A percentile compares a stretch with the other conserved stretches of the same genome.
phyloP scores from a whole-genome alignment of 2,888 invertebrate species.

The Azorinus chamasolen region DNA sequence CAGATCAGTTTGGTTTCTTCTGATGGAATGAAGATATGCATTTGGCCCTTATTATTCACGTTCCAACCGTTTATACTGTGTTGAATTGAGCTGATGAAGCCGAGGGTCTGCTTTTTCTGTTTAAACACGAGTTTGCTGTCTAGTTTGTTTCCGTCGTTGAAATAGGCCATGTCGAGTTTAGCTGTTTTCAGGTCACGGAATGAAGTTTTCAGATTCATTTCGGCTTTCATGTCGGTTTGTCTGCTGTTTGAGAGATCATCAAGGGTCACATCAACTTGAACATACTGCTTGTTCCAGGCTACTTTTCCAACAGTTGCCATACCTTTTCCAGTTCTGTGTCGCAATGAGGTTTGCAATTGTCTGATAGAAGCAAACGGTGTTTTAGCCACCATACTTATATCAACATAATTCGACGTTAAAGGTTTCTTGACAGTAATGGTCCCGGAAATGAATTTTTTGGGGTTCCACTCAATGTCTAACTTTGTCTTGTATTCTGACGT shows the following conservation, averaged over 20 bases:
- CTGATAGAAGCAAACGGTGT: constrained; percentile 70
- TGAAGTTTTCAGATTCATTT: constrained; percentile 67
- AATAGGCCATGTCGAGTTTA: constrained; percentile 52
- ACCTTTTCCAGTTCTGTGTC: constrained; percentile 55
- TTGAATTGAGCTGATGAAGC: constrained; percentile 61
- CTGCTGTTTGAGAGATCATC: constrained; percentile 52
- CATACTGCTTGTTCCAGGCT: constrained; percentile 55
- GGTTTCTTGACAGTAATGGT: constrained; percentile 70
- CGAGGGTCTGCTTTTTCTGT: constrained; percentile 55
- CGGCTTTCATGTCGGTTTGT: constrained; percentile 61
- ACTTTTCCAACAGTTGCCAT: constrained; percentile 60
- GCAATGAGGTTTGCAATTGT: constrained; percentile 52
- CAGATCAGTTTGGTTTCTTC: constrained; percentile 61
- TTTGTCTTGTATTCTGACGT: constrained; percentile 49
- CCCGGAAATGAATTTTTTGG: constrained; percentile 61
- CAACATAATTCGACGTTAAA: constrained; percentile 55
- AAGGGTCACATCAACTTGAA: constrained; percentile 60
- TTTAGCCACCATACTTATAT: constrained; percentile 59
- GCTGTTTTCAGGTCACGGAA: constrained; percentile 44
- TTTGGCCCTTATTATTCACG: constrained; percentile 67
- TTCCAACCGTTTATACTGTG: constrained; percentile 58
- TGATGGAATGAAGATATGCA: constrained; percentile 64
- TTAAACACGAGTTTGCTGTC: constrained; percentile 37
- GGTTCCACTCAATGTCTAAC: constrained; percentile 66
- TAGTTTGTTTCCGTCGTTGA: constrained; percentile 52